A percentile compares a stretch with the other conserved stretches of the same genome.
Conservation (phyloP, 1,140 invertebrate species). For the Platorchestia sp. region DNA sequence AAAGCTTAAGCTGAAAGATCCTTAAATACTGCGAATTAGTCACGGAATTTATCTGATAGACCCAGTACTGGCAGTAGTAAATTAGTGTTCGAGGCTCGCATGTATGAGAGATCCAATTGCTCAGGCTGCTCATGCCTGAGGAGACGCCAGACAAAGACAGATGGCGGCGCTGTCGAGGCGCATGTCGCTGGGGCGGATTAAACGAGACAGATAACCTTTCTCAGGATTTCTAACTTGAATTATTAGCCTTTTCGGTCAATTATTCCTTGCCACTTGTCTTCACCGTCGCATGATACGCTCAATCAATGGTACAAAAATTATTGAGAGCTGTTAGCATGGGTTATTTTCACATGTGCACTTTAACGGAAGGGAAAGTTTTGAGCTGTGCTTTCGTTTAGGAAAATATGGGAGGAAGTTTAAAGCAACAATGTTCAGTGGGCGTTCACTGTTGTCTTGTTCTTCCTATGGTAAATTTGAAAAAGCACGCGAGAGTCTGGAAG, state of each 20-base stretch:
- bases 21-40: too few relatives aligned
- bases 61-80: too few relatives aligned
- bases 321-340: background rate
- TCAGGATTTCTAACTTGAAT: background rate
- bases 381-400: background rate
- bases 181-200: background rate
- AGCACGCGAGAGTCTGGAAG: background rate
- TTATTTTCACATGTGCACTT: background rate
- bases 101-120: background rate
- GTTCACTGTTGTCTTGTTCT: background rate
- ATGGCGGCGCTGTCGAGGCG: background rate
- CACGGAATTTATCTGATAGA: too few relatives aligned
- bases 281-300: background rate
- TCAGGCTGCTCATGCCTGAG: background rate
- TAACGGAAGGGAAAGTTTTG: background rate
- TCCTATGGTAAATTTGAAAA: background rate
- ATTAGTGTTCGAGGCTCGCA: too few relatives aligned
- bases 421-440: too few relatives aligned
- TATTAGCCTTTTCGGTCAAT: background rate
- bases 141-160: conserved; percentile 31
- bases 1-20: too few relatives aligned
- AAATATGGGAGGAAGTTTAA: background rate
- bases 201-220: conserved; percentile 25
- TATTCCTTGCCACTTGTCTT: background rate
- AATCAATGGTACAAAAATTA: background rate